Evolutionary conservation across 2,113 vertebrate genomes (phyloP).

Genomic region (Argyrosomus japonicus): DNA sequence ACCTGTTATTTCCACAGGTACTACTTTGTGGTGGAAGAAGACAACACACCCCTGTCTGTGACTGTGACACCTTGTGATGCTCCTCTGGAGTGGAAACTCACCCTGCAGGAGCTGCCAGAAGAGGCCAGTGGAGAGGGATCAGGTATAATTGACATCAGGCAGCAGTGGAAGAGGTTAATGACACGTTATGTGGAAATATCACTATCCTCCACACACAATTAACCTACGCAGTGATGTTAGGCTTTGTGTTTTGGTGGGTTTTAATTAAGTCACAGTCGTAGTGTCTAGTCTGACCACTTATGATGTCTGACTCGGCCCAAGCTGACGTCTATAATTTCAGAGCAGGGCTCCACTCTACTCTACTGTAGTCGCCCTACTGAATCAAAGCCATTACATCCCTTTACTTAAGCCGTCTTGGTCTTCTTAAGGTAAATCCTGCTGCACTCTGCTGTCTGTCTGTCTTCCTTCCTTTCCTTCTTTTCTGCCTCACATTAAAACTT

Average conservation of each 20-base stretch:
- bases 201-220: conserved; percentile 62
- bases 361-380: conserved; percentile 39
- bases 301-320: conserved; percentile 67
- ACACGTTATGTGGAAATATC: conserved; percentile 66
- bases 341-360: conserved; percentile 49
- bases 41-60: conserved; percentile 96
- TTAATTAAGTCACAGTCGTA: conserved; percentile 75
- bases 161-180: conserved; percentile 70
- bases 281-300: conserved; percentile 77
- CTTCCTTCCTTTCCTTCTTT: conserved; percentile 37
- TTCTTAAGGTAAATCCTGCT: conserved; percentile 50
- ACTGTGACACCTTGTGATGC: conserved; percentile 97
- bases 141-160: conserved; percentile 85
- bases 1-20: conserved; percentile 85
- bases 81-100: conserved; percentile 96
- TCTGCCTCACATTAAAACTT: conserved; percentile 44
- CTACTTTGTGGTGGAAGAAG: conserved; percentile 98
- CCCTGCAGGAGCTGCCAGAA: conserved; percentile 95
- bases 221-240: conserved; percentile 66
- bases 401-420: conserved; percentile 58
- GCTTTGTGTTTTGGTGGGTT: conserved; percentile 72
- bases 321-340: conserved; percentile 70
- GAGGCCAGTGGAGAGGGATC: conserved; percentile 93
- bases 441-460: conserved; percentile 42
- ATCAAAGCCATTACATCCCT: conserved; percentile 67